Evolutionary conservation across 1,140 invertebrate genomes (phyloP), one percentile per base, ranked within the genome.

Genomic region (Solenopsis fugax): DNA sequence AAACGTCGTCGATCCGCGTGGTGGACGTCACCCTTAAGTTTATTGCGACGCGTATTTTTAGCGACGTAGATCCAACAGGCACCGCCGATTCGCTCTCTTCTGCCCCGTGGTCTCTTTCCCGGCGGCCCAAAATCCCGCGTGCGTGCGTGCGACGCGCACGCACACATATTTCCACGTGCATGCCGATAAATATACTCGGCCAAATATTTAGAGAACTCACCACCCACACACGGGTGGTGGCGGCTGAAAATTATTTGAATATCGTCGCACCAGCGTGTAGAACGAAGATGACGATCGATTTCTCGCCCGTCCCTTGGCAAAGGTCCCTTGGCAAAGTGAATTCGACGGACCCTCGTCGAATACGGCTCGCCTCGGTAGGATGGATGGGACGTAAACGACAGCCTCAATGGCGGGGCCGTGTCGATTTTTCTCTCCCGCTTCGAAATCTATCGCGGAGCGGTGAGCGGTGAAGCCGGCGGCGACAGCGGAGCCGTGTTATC

Each of bases 161-260:
- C 67, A n/a, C 50, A 69, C 76, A 50, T 73, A 60, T 81, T 24
- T 65, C n/a, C 45, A 37, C 52, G 52, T 67, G 76, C 81, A 87
- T 76, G 87, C 89, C 87, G 87, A 92, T 93, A 93, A 93, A 93
- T 91, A 92, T 89, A 92, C 89, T 87, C 71, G 73, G 67, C 84
- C 87, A 92, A 93, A 93, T 93, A 92, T 93, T 93, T 93, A 89
- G 78, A 91, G 77, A 91, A 88, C 52, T 58, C 77, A 78, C 87
- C 69, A 86, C 73, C 91, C 87, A 89, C 87, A 41, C 41, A 2
- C 29, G 45, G 34, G 24, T 41, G 29, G 29, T 18, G 2, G 45
- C 71, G 52, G 72, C 77, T 37, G 65, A 87, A 87, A 92, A 90
- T 92, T 90, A 88, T 88, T 90, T 81, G 69, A 73, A 81, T 89